Evolutionary conservation across 2,888 invertebrate species (phyloP), one percentile per base, ranked within the genome.

Genomic region (Xylocampa areola): DNA sequence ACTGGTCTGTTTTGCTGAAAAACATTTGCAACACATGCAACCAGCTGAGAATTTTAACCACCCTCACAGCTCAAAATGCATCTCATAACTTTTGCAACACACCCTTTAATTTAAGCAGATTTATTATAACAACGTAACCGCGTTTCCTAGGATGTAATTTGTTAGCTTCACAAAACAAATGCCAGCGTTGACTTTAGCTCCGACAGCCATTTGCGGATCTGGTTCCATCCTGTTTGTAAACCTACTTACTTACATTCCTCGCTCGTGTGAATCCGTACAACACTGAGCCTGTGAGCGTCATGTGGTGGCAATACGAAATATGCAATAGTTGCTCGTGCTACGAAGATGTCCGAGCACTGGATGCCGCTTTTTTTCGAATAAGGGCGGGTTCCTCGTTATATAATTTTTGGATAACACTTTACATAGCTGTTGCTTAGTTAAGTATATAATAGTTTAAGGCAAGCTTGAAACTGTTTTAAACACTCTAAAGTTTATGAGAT

Each of bases 191-290:
- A 82, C 80, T 80, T 72, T 73, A 73, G 78, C 76, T 77, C 51
- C 69, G 68, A 69, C 70, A 73, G 67, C 76, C 82, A 80, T 81
- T 82, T 79, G 78, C 74, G 78, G 76, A 79, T 74, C 74, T 68
- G 67, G 66, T 66, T 68, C 59, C 70, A 73, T 77, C 77, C 78
- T 73, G 70, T 81, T 76, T 78, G 77, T 76, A 75, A 82, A 79
- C 76, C 71, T 77, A 77, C 76, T 80, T 77, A 77, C 74, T 75
- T 73, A 78, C 80, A 80, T 83, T 79, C 75, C 77, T 73, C 68
- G 71, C 76, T 72, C 68, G 77, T 68, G 77, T 70, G 72, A 76
- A 78, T 61, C 76, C 68, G 64, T 76, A 68, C 70, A 77, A 77
- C 21, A 13, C 23, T 40, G n/a, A n/a, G n/a, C n/a, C n/a, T n/a